phyloP scores from a whole-genome alignment of 2,113 vertebrate species.

The Chaetodon auriga region DNA sequence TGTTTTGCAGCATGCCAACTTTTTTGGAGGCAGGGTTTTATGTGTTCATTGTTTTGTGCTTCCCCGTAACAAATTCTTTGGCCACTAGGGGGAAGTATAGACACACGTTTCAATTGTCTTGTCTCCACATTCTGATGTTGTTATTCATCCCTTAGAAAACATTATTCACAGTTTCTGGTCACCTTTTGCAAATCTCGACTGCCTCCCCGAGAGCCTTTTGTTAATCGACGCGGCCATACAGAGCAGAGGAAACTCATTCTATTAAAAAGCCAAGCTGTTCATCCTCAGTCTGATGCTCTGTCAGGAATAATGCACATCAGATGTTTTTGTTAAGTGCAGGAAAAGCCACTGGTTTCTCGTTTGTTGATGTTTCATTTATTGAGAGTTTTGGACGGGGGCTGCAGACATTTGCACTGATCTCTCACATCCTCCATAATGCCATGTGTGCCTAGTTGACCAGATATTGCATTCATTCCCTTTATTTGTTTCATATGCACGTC shows the following conservation, averaged over 20 bases:
- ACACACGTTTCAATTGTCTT: slow-evolving; percentile 27
- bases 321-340: slow-evolving; percentile 83
- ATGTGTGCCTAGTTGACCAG: slow-evolving; percentile 76
- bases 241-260: slow-evolving; percentile 67
- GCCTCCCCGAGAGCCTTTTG: slow-evolving; percentile 60
- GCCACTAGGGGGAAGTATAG: slow-evolving; percentile 79
- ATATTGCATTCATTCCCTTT: slow-evolving; percentile 77
- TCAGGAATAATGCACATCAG: slow-evolving; percentile 83
- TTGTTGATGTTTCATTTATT: slow-evolving; percentile 85
- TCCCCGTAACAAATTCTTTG: slow-evolving; percentile 1
- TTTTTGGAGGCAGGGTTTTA: no score
- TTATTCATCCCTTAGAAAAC: slow-evolving; percentile 25
- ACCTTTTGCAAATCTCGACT: slow-evolving; percentile 55
- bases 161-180: slow-evolving; percentile 33
- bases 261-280: slow-evolving; percentile 69
- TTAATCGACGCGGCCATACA: slow-evolving; percentile 50
- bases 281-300: slow-evolving; percentile 72
- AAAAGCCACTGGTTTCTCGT: slow-evolving; percentile 76
- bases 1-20: no score
- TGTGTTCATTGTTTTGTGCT: background rate
- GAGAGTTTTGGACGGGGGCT: slow-evolving; percentile 76
- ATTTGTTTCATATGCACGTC: slow-evolving; percentile 80
- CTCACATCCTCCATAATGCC: slow-evolving; percentile 81
- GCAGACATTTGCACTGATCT: slow-evolving; percentile 78
- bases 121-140: slow-evolving; percentile 14